Evolutionary conservation across 1,140 invertebrate species (phyloP).

Genomic region (Leptinotarsa defecta): DNA sequence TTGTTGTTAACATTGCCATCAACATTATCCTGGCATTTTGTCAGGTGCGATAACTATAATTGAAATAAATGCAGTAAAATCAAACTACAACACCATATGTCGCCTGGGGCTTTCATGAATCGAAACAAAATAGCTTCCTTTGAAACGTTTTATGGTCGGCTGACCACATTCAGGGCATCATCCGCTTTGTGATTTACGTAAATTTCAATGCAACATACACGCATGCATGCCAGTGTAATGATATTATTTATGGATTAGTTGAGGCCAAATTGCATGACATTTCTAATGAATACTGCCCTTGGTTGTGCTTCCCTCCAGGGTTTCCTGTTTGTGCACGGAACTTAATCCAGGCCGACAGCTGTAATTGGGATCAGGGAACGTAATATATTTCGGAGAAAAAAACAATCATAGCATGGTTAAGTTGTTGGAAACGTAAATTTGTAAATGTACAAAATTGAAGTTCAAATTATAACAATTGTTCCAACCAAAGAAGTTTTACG

Average conservation of each 20-base stretch:
- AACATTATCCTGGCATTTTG: no score
- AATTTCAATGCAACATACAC: background rate
- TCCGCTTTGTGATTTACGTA: background rate
- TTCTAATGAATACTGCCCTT: background rate
- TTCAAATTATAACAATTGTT: no score
- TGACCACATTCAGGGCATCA: slow-evolving; percentile 1
- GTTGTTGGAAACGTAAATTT: no score
- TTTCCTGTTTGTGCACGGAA: background rate
- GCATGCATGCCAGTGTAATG: background rate
- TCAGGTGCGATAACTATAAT: background rate
- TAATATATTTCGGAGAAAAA: no score
- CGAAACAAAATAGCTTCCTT: slow-evolving; percentile 2
- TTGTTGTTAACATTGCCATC: no score
- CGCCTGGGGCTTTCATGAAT: background rate
- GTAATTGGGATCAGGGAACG: no score
- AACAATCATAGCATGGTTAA: no score
- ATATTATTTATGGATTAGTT: background rate
- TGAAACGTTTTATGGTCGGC: background rate
- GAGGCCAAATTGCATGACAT: background rate
- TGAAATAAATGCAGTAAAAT: background rate
- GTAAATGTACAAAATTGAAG: no score
- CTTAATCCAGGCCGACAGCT: no score
- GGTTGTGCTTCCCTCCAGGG: background rate
- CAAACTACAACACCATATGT: background rate
- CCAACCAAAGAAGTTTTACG: no score